Percentiles rank a stretch among this genome's conserved stretches.
phyloP scores from a whole-genome alignment of 2,113 vertebrate genomes.

The Halcyon senegalensis region DNA sequence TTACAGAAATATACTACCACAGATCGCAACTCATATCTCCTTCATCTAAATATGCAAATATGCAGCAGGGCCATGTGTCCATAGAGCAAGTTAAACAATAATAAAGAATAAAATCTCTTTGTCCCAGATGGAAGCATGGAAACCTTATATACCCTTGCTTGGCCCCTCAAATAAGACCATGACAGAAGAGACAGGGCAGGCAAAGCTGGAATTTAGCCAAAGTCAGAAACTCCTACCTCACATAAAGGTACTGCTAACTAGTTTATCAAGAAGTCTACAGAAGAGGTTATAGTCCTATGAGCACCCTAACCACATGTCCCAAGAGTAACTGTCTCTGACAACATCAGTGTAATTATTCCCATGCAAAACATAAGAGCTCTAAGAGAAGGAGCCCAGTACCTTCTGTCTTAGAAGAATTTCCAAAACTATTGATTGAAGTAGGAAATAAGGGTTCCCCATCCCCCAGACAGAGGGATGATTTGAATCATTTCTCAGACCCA shows the following conservation, averaged over 20 bases:
- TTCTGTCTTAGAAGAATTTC: neutral
- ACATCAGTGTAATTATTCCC: neutral
- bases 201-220: neutral
- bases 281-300: neutral
- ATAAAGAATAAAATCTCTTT: neutral
- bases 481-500: neutral
- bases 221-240: neutral
- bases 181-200: neutral
- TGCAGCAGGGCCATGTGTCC: neutral
- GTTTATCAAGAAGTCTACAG: neutral
- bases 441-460: neutral
- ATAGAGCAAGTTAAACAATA: neutral
- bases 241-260: neutral
- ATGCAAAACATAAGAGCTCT: neutral
- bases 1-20: neutral
- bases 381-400: neutral
- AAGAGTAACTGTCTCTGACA: neutral
- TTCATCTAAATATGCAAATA: neutral
- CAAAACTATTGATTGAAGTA: neutral
- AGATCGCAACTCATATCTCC: neutral
- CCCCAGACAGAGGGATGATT: neutral
- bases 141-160: neutral
- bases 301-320: neutral
- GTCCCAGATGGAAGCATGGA: neutral
- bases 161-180: neutral